These are phyloP conservation scores for Maniola jurtina DNA, from an alignment of 1,140 invertebrate species.

Conservation along the genomic window DNA sequence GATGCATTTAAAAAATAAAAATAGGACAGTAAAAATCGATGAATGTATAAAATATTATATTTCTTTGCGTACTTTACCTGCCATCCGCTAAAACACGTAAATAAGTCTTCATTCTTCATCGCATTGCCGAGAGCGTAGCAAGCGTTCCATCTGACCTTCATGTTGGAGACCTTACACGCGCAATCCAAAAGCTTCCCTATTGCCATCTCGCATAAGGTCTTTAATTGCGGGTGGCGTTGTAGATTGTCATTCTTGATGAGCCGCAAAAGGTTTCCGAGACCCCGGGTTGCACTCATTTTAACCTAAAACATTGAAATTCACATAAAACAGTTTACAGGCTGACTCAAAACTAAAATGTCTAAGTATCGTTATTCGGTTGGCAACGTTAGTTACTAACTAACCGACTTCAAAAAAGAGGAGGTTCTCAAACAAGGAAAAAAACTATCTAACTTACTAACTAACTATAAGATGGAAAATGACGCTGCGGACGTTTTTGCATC, in stretches of 20 bases:
- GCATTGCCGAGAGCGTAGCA: conserved; percentile 91
- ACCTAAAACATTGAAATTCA: conserved; percentile 57
- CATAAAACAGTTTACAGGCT: not conserved
- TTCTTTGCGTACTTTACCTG: conserved; percentile 58
- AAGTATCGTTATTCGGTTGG: no score
- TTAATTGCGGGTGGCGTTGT: conserved; percentile 67
- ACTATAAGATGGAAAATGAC: no score
- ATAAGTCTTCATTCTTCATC: conserved; percentile 83
- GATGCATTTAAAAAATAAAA: no score
- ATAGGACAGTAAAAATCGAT: no score
- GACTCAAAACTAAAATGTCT: no score
- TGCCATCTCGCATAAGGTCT: conserved; percentile 75
- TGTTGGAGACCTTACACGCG: conserved; percentile 83
- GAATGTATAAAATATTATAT: no score
- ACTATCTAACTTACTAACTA: no score
- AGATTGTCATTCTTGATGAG: conserved; percentile 80
- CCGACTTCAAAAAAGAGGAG: no score
- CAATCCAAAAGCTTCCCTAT: conserved; percentile 84
- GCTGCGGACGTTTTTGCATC: no score
- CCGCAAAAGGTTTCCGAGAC: conserved; percentile 88
- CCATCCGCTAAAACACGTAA: conserved; percentile 76
- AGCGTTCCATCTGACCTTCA: conserved; percentile 95
- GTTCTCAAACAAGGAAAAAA: no score
- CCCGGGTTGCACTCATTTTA: conserved; percentile 88
- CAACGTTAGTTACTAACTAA: no score